Conservation (phyloP, 2,888 invertebrate genomes). For the Andrena chrysosceles region DNA sequence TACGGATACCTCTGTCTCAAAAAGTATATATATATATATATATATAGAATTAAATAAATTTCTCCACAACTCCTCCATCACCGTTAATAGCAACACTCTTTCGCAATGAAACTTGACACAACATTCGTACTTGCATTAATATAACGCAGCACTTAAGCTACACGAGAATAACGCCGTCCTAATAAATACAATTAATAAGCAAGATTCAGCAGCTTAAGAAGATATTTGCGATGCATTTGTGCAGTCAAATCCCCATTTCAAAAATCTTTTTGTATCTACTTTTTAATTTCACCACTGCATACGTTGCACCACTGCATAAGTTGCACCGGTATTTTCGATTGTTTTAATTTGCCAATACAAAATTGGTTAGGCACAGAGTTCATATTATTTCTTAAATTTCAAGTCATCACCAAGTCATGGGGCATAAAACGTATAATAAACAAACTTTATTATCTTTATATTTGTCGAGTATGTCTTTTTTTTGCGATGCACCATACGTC, state of each 20-base stretch:
- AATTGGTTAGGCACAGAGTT: constrained; percentile 73
- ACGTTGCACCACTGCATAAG: constrained; percentile 56
- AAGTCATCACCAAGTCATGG: constrained; percentile 74
- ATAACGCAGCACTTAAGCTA: constrained; percentile 78
- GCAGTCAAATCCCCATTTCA: constrained; percentile 64
- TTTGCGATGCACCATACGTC: not conserved
- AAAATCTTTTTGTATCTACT: constrained; percentile 63
- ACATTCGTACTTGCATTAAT: constrained; percentile 77
- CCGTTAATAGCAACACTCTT: constrained; percentile 39
- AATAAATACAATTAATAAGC: constrained; percentile 81
- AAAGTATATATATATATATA: too few species aligned
- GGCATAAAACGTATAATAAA: constrained; percentile 46
- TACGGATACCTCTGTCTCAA: constrained; percentile 32
- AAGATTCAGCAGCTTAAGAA: constrained; percentile 78
- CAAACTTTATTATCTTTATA: not conserved
- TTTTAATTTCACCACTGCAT: constrained; percentile 58
- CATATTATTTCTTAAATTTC: constrained; percentile 51
- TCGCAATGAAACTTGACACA: constrained; percentile 76
- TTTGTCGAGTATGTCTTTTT: not conserved
- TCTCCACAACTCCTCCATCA: constrained; percentile 18
- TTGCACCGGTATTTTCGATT: constrained; percentile 62
- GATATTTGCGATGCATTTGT: constrained; percentile 79
- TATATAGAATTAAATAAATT: constrained; percentile 39
- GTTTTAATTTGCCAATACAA: constrained; percentile 67
- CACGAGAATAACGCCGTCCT: constrained; percentile 79